These are phyloP conservation scores for Agrochola circellaris DNA, from an alignment of 2,888 invertebrate species.

Conservation along the genomic window DNA sequence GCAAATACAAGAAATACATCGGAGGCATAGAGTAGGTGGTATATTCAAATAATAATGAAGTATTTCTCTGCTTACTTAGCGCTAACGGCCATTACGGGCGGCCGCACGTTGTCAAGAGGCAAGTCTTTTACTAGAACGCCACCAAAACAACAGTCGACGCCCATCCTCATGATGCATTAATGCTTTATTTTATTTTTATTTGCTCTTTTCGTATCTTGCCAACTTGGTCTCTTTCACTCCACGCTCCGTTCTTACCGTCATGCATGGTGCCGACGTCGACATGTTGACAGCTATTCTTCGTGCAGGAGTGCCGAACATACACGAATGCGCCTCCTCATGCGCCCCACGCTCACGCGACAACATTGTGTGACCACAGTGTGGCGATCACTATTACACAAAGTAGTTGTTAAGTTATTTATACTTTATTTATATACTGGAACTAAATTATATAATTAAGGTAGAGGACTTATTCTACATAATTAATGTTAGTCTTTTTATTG, in stretches of 20 bases:
- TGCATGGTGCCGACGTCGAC: conserved; percentile 81
- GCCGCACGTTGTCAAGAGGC: conserved; percentile 91
- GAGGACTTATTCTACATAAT: conserved; percentile 87
- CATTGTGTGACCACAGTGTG: conserved; percentile 74
- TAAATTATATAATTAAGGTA: conserved; percentile 77
- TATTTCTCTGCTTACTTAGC: conserved; percentile 89
- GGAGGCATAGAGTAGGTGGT: conserved; percentile 57
- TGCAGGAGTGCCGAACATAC: conserved; percentile 67
- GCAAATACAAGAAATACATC: conserved; percentile 55
- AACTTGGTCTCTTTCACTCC: conserved; percentile 79
- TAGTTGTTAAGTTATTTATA: conserved; percentile 73
- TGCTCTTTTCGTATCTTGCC: conserved; percentile 84
- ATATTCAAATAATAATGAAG: conserved; percentile 75
- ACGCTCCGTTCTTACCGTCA: conserved; percentile 73
- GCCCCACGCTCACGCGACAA: conserved; percentile 78
- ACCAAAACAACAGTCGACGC: conserved; percentile 87
- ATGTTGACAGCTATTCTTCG: conserved; percentile 70
- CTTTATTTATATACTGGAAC: conserved; percentile 68
- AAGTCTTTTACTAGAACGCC: conserved; percentile 90
- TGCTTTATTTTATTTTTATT: conserved; percentile 89
- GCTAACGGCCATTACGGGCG: conserved; percentile 90
- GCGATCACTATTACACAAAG: conserved; percentile 69
- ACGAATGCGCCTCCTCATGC: conserved; percentile 67
- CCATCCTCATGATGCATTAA: conserved; percentile 90
- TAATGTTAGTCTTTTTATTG: conserved; percentile 95